Evolutionary conservation across 2,888 invertebrate species (phyloP).

Genomic region (Pristionchus arcanus): DNA sequence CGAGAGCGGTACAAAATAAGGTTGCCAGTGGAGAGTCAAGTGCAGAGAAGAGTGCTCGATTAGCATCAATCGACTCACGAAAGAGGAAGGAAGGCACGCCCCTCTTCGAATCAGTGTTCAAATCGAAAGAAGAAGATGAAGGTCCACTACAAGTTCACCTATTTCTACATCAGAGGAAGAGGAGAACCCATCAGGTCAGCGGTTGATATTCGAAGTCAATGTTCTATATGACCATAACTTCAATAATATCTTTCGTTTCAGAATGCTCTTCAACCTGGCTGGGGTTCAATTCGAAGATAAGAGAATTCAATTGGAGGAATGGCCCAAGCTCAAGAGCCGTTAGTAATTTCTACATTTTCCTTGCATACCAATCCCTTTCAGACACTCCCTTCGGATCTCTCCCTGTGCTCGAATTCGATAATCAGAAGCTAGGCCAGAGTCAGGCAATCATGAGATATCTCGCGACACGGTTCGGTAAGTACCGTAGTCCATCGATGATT

Average conservation of each 20-base stretch:
- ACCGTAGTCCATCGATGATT: background rate
- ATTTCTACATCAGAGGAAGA: constrained; percentile 41
- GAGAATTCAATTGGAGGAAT: constrained; percentile 26
- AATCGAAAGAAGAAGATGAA: background rate
- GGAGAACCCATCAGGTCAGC: constrained; percentile 34
- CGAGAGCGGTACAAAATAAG: background rate
- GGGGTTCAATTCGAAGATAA: constrained; percentile 35
- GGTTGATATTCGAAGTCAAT: background rate
- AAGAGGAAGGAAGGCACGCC: background rate
- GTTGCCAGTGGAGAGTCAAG: constrained; percentile 19
- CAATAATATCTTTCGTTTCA: background rate
- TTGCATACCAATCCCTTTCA: background rate
- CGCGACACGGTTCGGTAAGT: constrained; percentile 17
- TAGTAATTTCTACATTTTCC: background rate
- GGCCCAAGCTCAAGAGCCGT: constrained; percentile 14
- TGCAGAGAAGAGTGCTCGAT: constrained; percentile 7
- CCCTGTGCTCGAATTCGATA: constrained; percentile 8
- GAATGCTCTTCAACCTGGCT: background rate
- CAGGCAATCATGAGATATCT: constrained; percentile 39
- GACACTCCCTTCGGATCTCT: constrained; percentile 3
- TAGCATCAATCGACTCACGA: background rate
- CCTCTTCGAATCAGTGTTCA: background rate
- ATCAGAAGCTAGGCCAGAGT: constrained; percentile 35
- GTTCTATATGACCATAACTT: background rate
- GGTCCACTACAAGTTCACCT: constrained; percentile 26